Evolutionary conservation across 2,113 vertebrate genomes (phyloP), one percentile per base, ranked within the genome.

Genomic region (Cebus imitator): DNA sequence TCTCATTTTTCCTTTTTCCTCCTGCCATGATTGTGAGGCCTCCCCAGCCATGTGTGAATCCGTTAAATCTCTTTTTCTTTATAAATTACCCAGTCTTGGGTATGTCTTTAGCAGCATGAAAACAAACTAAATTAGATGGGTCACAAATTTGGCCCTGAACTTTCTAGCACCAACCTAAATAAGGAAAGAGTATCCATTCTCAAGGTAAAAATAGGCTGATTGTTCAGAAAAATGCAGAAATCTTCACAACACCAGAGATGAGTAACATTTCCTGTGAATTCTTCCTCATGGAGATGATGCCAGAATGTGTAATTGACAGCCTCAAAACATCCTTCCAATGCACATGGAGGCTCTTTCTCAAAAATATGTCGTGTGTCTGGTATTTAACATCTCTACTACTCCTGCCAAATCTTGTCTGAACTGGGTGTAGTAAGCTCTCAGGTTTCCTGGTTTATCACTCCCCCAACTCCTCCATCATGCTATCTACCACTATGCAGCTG

Each of bases 191-290:
- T 18, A 25, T 88, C 4, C 27, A 5, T 88, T 78, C 40, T 83
- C 61, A 18, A 93, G 30, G 40, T 45, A 66, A 88, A 92, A 70
- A 64, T 52, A 45, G 37, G 40, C 30, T 57, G 37, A 93, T 79
- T 58, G 17, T 21, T 93, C 21, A 55, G 90, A 37, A 95, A 64
- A 87, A 35, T 84, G 10, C 10, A 87, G 68, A 87, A 78, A 68
- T 3, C 10, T 57, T 23, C 45, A 14, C 17, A 78, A 32, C 18
- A 58, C 3, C 21, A 90, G 43, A 88, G 40, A 85, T 84, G 6
- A 73, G 18, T n/a, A n/a, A 3, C 52, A n/a, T 78, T 79, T 94
- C 81, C 66, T 92, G 6, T 57, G 48, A 40, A 70, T 84, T 6
- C 57, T 92, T 75, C 23, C 10, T 73, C 13, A 21, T 30, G 45